These are phyloP conservation scores for Melanchra persicariae DNA, from an alignment of 2,888 invertebrate genomes.

Conservation along the genomic window DNA sequence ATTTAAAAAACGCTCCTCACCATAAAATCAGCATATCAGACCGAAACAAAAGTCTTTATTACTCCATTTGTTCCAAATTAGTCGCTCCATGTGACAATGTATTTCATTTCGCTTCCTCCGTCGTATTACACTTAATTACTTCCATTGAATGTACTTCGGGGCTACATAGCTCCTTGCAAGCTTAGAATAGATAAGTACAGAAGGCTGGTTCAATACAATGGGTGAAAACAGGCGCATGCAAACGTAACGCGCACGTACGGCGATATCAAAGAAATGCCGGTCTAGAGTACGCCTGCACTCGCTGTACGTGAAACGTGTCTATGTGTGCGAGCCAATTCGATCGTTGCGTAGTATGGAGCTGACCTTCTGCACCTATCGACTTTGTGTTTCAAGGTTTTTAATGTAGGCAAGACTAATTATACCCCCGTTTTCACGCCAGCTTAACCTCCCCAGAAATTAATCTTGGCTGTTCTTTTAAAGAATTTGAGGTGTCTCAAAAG, in stretches of 20 bases:
- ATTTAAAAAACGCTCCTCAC: slow-evolving; percentile 12
- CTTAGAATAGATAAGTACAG: slow-evolving; percentile 12
- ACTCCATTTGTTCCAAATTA: slow-evolving; percentile 65
- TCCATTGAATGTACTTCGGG: slow-evolving; percentile 73
- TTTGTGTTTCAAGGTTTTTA: slow-evolving; percentile 62
- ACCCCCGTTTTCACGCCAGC: slow-evolving; percentile 53
- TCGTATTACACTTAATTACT: slow-evolving; percentile 77
- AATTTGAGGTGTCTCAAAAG: slow-evolving; percentile 46
- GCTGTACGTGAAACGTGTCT: background rate
- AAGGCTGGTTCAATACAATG: background rate
- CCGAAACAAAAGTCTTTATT: slow-evolving; percentile 44
- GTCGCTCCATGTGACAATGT: slow-evolving; percentile 69
- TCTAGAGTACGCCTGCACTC: background rate
- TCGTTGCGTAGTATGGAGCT: accelerated
- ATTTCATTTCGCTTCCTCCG: slow-evolving; percentile 72
- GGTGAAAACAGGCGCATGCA: no score
- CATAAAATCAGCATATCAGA: slow-evolving; percentile 52
- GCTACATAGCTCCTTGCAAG: slow-evolving; percentile 64
- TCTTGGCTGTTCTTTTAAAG: slow-evolving; percentile 55
- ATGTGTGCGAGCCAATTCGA: background rate
- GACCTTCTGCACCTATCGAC: slow-evolving; percentile 1
- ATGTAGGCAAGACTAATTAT: slow-evolving; percentile 64
- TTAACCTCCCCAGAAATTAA: slow-evolving; percentile 57
- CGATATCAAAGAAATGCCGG: background rate
- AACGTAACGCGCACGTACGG: background rate